A percentile compares a stretch with the other conserved stretches of the same genome.
These are phyloP conservation scores for Megaceryle torquata DNA, from an alignment of 2,113 vertebrate species.

Conservation along the genomic window DNA sequence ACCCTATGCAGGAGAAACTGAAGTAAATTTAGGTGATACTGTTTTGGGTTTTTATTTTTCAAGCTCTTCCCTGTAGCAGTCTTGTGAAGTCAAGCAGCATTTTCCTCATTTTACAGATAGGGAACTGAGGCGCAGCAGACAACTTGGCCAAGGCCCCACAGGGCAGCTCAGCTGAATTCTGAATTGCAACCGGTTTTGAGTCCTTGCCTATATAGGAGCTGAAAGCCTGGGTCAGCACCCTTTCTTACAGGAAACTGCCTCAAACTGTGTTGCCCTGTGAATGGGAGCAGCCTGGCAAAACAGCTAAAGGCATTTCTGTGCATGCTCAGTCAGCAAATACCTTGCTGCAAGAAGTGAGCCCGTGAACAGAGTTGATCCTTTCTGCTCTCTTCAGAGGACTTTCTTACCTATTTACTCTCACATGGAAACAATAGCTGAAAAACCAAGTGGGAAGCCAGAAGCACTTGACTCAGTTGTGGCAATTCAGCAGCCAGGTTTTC, in stretches of 20 bases:
- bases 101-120: background rate
- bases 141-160: background rate
- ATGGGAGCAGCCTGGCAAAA: background rate
- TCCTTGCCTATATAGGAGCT: background rate
- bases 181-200: background rate
- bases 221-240: background rate
- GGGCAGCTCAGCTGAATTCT: background rate
- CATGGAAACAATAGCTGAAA: slow-evolving; percentile 19
- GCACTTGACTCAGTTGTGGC: slow-evolving; percentile 24
- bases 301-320: background rate
- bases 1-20: background rate
- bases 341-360: background rate
- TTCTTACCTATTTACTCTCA: slow-evolving; percentile 24
- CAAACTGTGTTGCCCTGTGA: background rate
- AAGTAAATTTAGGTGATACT: background rate
- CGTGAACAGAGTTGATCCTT: background rate
- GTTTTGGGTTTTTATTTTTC: background rate
- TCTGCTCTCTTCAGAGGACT: slow-evolving; percentile 12
- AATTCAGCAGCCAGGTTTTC: slow-evolving; percentile 42
- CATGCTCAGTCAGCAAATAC: slow-evolving; percentile 7
- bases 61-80: background rate
- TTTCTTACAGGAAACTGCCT: background rate
- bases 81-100: background rate
- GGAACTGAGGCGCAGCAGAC: background rate
- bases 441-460: slow-evolving; percentile 40